phyloP scores from a whole-genome alignment of 2,797 vertebrate species.

The Tachyglossus aculeatus region DNA sequence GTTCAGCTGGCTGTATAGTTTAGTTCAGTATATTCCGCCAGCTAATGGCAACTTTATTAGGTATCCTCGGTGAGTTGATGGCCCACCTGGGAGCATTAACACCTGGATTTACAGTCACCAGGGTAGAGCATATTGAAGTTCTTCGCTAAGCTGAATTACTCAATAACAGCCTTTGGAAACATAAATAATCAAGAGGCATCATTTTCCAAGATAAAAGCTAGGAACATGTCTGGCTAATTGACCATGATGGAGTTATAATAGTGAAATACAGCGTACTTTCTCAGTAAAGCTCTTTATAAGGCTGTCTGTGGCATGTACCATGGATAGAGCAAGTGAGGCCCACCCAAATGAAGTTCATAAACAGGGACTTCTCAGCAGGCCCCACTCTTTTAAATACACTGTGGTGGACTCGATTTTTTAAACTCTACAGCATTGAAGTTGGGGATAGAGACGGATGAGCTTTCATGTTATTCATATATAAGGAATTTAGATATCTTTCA shows the following conservation, averaged over 20 bases:
- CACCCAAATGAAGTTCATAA: constrained; percentile 56
- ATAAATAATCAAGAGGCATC: constrained; percentile 94
- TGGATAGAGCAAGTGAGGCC: constrained; percentile 57
- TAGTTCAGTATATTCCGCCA: constrained; percentile 87
- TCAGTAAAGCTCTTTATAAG: constrained; percentile 60
- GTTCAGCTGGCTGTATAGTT: constrained; percentile 76
- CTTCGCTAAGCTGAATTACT: constrained; percentile 88
- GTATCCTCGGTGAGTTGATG: constrained; percentile 89
- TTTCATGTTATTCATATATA: constrained; percentile 28
- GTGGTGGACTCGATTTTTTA: constrained; percentile 36
- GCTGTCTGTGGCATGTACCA: constrained; percentile 45
- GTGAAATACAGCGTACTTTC: constrained; percentile 83
- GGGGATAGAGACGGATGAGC: constrained; percentile 26
- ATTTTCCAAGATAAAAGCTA: constrained; percentile 95
- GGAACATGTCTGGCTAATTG: constrained; percentile 91
- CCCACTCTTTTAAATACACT: constrained; percentile 60
- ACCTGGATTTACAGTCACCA: constrained; percentile 91
- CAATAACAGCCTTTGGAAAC: constrained; percentile 87
- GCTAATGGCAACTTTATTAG: constrained; percentile 97
- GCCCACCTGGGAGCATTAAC: constrained; percentile 88
- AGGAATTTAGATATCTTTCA: constrained; percentile 8
- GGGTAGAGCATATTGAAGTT: constrained; percentile 84
- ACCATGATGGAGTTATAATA: constrained; percentile 92
- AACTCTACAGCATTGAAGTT: constrained; percentile 35
- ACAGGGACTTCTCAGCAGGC: constrained; percentile 32